These are phyloP conservation scores for Vidua macroura DNA, from an alignment of 2,113 vertebrate genomes.

Conservation along the genomic window DNA sequence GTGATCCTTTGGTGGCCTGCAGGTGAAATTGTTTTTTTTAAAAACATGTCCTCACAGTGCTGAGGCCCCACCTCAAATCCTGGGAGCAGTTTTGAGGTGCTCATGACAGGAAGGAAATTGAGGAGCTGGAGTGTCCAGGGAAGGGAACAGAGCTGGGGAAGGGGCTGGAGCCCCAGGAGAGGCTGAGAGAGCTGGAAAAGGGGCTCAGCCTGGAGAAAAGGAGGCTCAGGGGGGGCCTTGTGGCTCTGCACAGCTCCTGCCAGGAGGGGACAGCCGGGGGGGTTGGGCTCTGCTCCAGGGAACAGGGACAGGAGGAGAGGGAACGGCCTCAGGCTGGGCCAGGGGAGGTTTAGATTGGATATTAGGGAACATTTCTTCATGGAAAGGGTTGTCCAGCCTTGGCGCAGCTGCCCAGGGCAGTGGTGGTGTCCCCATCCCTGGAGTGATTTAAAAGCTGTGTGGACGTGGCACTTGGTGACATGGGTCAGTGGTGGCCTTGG, in stretches of 20 bases:
- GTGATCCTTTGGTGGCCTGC: not conserved
- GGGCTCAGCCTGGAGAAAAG: not conserved
- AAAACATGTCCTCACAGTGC: not conserved
- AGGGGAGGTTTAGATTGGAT: accelerated
- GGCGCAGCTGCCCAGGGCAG: not conserved
- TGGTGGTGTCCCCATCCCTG: not conserved
- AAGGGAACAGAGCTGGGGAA: accelerated
- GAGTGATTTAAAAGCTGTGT: not conserved
- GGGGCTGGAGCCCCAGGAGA: accelerated
- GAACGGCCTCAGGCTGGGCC: accelerated
- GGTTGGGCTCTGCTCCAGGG: not conserved
- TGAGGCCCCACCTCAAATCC: not conserved
- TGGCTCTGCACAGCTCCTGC: not conserved
- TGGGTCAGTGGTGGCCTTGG: not conserved
- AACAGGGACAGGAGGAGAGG: not conserved
- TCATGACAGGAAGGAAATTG: not conserved
- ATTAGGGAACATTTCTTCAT: accelerated
- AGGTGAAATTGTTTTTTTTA: not conserved
- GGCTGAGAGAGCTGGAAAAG: not conserved
- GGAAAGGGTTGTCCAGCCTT: accelerated
- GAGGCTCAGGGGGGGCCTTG: not conserved
- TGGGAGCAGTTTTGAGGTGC: not conserved
- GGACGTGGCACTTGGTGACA: not conserved
- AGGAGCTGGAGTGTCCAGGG: not conserved
- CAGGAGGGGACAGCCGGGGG: not conserved